Evolutionary conservation across 2,113 vertebrate species (phyloP).

Genomic region (Tretioscincus oriximinensis): DNA sequence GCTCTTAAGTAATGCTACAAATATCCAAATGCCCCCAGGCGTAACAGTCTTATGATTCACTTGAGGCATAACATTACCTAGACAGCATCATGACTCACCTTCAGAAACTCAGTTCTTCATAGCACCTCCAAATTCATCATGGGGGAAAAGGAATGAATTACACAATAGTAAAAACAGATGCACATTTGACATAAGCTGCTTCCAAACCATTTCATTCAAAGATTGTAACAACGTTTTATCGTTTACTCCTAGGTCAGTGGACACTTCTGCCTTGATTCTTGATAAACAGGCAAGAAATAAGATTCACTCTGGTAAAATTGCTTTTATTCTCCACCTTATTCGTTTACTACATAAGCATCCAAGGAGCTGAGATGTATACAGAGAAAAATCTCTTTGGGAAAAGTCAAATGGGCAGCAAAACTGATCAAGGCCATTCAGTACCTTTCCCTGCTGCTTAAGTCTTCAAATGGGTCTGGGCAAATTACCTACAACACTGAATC

Average conservation of each 20-base stretch:
- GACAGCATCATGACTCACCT: neutral
- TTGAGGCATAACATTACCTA: too few species aligned
- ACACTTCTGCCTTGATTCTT: neutral
- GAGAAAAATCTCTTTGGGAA: neutral
- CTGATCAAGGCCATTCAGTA: neutral
- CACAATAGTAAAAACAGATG: neutral
- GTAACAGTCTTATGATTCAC: neutral
- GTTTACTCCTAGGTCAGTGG: neutral
- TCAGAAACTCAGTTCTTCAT: neutral
- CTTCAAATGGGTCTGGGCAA: neutral
- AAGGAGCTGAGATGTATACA: neutral
- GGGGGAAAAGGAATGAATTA: neutral
- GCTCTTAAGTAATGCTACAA: too few species aligned
- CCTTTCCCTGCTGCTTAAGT: neutral
- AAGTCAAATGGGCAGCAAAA: neutral
- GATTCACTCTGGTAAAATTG: neutral
- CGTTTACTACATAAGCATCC: neutral
- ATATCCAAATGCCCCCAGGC: too few species aligned
- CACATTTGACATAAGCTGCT: neutral
- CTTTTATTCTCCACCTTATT: neutral
- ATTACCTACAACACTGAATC: neutral
- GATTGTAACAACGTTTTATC: neutral
- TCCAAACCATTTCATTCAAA: neutral
- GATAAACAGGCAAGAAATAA: slow-evolving; percentile 2
- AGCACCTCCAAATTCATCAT: neutral